Conservation (phyloP, 1,140 invertebrate species). For the Megalopta genalis region DNA sequence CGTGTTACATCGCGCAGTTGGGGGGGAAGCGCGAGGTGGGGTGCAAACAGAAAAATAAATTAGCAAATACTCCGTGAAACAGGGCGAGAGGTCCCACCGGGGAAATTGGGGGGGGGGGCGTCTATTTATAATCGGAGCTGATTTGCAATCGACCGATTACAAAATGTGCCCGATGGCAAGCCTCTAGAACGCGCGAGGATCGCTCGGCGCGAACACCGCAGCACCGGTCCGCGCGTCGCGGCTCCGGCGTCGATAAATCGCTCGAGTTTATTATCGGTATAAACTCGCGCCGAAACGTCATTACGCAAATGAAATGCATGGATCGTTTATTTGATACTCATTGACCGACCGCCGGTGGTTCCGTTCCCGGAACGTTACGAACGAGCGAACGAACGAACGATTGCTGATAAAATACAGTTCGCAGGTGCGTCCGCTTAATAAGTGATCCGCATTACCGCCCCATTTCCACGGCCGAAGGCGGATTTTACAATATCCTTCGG, state of each 20-base stretch:
- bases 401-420: conserved; percentile 57
- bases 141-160: conserved; percentile 38
- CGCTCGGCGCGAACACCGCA: too few species aligned
- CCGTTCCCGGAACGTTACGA: not conserved
- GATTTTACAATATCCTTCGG: conserved; percentile 41
- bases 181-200: too few species aligned
- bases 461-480: conserved; percentile 3
- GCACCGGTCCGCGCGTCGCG: too few species aligned
- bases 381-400: conserved; percentile 37
- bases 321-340: conserved; percentile 64
- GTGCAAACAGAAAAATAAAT: conserved; percentile 41
- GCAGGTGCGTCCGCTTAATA: conserved; percentile 48
- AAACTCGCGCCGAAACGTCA: conserved; percentile 48
- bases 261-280: conserved; percentile 56
- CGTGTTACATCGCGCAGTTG: not conserved
- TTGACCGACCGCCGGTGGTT: conserved; percentile 31
- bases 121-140: conserved; percentile 27
- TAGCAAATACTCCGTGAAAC: conserved; percentile 8
- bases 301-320: conserved; percentile 63
- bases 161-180: conserved; percentile 1
- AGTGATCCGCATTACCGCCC: conserved; percentile 47
- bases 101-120: not conserved
- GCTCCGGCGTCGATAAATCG: conserved; percentile 18
- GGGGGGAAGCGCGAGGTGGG: too few species aligned
- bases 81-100: not conserved